Evolutionary conservation across 2,797 vertebrate species (phyloP), one percentile per base, ranked within the genome.

Genomic region (Propithecus deckenii): DNA sequence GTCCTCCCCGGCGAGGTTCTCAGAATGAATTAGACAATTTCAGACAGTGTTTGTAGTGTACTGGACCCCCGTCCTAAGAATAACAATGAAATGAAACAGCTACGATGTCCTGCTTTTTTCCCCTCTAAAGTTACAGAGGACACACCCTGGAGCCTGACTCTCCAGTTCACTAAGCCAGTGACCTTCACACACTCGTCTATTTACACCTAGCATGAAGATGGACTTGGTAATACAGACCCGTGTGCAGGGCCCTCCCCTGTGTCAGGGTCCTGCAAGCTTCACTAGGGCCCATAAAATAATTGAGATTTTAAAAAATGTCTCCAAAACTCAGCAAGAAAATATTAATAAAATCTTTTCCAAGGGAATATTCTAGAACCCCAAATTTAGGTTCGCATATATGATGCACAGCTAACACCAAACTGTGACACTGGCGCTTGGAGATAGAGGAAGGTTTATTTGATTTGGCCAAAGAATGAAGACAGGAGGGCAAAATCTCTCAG

Each of bases 261-360:
- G 28, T 41, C n/a, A 41, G 14, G 30, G 10, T 35, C 35, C n/a
- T 69, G 25, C 41, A 46, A 71, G 11, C 18, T 38, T 86, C n/a
- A 35, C 46, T 22, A 25, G 14, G 69, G 30, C 18, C n/a, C 76
- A 46, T 2, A 72, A 86, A 93, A 78, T 50, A 87, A 78, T 7
- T 48, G 48, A 57, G 14, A 1, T 48, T 50, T 86, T n/a, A 59
- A 57, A 63, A 65, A 69, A 17, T 11, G 11, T 74, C 61, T 88
- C 35, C n/a, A 57, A 90, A 92, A 69, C n/a, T 35, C 43, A 59
- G 30, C 75, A 89, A 85, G 43, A 94, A 67, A 76, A 94, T 46
- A 75, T 32, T 43, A 4, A 59, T 43, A n/a, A 52, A 46, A 30
- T 81, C 10, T 91, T 83, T 93, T 15, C 38, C 32, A 67, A 81